These are phyloP conservation scores for Leucoma salicis DNA, from an alignment of 2,888 invertebrate genomes.

Conservation along the genomic window DNA sequence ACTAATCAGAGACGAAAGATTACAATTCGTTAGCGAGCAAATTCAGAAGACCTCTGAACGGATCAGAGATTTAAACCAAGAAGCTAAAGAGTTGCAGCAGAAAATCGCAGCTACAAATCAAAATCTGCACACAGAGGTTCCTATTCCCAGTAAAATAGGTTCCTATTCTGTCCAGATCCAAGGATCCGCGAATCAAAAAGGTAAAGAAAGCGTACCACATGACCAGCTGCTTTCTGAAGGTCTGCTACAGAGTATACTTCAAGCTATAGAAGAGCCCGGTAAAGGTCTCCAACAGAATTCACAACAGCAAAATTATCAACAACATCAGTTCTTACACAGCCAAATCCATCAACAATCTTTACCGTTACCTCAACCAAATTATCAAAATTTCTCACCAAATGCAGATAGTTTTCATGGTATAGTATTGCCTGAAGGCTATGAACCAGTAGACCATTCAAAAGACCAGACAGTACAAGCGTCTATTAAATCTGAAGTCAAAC, in stretches of 20 bases:
- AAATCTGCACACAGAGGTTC: constrained; percentile 42
- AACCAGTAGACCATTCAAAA: constrained; percentile 63
- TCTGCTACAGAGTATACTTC: constrained; percentile 89
- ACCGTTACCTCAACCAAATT: constrained; percentile 18
- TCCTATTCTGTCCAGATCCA: constrained; percentile 90
- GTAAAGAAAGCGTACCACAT: constrained; percentile 82
- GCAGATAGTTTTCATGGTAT: constrained; percentile 44
- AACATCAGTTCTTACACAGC: constrained; percentile 7
- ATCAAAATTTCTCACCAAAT: constrained; percentile 21
- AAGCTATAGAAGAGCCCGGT: constrained; percentile 89
- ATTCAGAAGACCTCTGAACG: constrained; percentile 69
- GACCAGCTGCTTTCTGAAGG: constrained; percentile 90
- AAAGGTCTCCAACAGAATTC: constrained; percentile 21
- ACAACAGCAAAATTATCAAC: constrained; percentile 5
- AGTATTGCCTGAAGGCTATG: constrained; percentile 67
- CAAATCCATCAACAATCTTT: constrained; percentile 22
- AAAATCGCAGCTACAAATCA: constrained; percentile 59
- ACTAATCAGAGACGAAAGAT: constrained; percentile 48
- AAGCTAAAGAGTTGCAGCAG: constrained; percentile 65
- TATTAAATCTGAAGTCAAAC: constrained; percentile 43
- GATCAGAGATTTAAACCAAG: constrained; percentile 63
- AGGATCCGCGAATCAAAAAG: constrained; percentile 79
- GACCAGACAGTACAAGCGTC: constrained; percentile 57
- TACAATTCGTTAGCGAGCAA: constrained; percentile 61
- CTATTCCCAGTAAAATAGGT: constrained; percentile 67